phyloP scores from a whole-genome alignment of 30 jellyfish, hydroid and myxozoan species.

The Chironex yamaguchii region DNA sequence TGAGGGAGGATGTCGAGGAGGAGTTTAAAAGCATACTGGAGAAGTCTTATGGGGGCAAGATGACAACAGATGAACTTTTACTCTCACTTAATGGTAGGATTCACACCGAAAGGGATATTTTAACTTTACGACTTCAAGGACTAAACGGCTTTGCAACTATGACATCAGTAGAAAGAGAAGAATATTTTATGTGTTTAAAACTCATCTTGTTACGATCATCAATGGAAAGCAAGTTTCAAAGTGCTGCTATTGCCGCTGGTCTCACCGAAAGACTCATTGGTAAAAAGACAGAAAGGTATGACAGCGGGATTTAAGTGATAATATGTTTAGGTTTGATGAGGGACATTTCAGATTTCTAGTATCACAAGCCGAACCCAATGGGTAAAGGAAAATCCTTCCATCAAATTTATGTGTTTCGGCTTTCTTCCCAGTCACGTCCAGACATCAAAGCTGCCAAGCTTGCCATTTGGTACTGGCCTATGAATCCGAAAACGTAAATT shows the following conservation, averaged over 20 bases:
- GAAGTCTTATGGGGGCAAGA: slow-evolving; percentile 20
- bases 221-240: slow-evolving; percentile 71
- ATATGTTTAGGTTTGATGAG: not conserved
- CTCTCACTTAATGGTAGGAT: slow-evolving; percentile 60
- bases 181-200: slow-evolving; percentile 28
- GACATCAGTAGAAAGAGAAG: slow-evolving; percentile 82
- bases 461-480: too few species aligned
- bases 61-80: slow-evolving; percentile 78
- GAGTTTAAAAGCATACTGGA: slow-evolving; percentile 72
- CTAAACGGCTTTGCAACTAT: slow-evolving; percentile 54
- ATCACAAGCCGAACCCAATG: not conserved
- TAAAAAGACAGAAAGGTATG: slow-evolving; percentile 66
- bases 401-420: not conserved
- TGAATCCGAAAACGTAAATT: too few species aligned
- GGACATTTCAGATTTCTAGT: not conserved
- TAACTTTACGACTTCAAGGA: slow-evolving; percentile 77
- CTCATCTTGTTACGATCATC: slow-evolving; percentile 73
- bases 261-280: slow-evolving; percentile 73
- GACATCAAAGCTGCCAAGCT: too few species aligned
- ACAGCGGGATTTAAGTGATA: not conserved
- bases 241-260: slow-evolving; percentile 81
- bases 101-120: slow-evolving; percentile 61
- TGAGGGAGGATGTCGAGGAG: slow-evolving; percentile 71
- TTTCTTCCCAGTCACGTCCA: too few species aligned
- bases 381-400: not conserved